These are phyloP conservation scores for Temnothorax rugatulus DNA, from an alignment of 2,888 invertebrate genomes.

Conservation along the genomic window DNA sequence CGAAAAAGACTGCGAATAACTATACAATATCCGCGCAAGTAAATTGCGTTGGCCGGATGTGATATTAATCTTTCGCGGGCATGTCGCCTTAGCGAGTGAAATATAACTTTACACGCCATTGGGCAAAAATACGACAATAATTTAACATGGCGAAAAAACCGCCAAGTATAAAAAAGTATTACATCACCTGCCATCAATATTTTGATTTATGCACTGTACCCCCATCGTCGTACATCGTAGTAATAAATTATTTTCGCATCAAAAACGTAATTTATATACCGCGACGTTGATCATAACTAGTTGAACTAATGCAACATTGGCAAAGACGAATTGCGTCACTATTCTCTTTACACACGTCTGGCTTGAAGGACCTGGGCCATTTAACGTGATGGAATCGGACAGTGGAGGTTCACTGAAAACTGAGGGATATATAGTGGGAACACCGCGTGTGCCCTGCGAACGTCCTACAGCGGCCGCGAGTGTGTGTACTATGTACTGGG, in stretches of 20 bases:
- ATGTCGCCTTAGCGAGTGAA: constrained; percentile 42
- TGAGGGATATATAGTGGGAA: background rate
- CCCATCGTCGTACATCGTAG: background rate
- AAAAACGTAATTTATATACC: constrained; percentile 26
- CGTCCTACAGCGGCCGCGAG: constrained; percentile 30
- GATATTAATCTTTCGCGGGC: constrained; percentile 50
- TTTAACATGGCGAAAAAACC: constrained; percentile 30
- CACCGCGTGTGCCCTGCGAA: background rate
- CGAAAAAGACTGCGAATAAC: constrained; percentile 52
- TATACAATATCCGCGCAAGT: constrained; percentile 40
- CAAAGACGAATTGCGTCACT: constrained; percentile 21
- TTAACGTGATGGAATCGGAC: constrained; percentile 38
- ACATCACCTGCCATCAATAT: constrained; percentile 37
- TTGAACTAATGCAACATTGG: constrained; percentile 33
- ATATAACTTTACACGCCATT: constrained; percentile 50
- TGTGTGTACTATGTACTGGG: constrained; percentile 49
- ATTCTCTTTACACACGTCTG: background rate
- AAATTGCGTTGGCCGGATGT: constrained; percentile 34
- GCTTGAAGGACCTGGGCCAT: background rate
- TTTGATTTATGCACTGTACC: constrained; percentile 44
- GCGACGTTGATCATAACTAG: constrained; percentile 46
- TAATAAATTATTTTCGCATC: constrained; percentile 47
- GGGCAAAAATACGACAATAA: constrained; percentile 38
- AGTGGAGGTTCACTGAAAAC: constrained; percentile 36
- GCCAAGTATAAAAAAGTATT: constrained; percentile 42